Percentiles rank a stretch among this genome's conserved stretches.
Conservation (phyloP, 2,797 vertebrate genomes). For the Ispidina lecontei region DNA sequence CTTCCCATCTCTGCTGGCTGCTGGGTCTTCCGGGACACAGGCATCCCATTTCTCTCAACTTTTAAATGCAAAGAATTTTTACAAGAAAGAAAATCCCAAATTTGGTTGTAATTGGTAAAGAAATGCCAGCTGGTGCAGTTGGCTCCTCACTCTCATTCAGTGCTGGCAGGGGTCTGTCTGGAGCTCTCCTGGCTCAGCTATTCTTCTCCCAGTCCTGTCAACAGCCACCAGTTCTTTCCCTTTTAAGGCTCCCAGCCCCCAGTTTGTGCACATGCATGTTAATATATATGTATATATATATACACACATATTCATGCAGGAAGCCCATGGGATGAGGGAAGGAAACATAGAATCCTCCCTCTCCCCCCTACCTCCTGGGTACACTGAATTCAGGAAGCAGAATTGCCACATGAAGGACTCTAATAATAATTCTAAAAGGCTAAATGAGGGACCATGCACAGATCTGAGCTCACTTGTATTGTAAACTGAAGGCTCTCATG, state of each 20-base stretch:
- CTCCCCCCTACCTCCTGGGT: background rate
- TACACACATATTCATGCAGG: background rate
- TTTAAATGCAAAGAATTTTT: background rate
- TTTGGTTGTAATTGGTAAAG: background rate
- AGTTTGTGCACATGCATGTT: background rate
- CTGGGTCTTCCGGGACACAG: background rate
- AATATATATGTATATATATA: background rate
- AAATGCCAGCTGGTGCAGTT: background rate
- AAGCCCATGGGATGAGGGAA: background rate
- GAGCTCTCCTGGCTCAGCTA: background rate
- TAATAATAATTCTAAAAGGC: background rate
- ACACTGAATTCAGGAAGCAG: background rate
- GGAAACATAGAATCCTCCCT: background rate
- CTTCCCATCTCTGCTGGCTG: background rate
- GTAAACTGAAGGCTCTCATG: background rate
- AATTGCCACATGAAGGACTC: background rate
- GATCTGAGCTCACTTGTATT: background rate
- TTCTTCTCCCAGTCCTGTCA: background rate
- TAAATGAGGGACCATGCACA: background rate
- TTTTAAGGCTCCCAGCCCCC: background rate
- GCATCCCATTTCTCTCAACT: background rate
- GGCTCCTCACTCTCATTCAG: rapidly evolving
- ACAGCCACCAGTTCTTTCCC: background rate
- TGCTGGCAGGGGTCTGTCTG: background rate
- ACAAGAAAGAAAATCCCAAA: background rate